Evolutionary conservation across 2,888 invertebrate genomes (phyloP), one percentile per base, ranked within the genome.

Genomic region (Drosophila leonis): DNA sequence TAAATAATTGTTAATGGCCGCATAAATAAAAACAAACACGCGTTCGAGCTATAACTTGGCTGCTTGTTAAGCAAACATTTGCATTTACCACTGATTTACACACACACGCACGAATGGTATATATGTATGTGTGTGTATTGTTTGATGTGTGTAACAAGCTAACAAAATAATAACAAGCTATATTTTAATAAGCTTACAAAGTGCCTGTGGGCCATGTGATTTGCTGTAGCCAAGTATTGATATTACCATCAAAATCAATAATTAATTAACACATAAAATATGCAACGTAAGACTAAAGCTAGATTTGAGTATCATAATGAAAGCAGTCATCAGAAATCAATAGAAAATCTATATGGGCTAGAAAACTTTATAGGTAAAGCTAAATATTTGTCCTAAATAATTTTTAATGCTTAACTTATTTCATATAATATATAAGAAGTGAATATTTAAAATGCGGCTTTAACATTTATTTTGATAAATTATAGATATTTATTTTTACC

Each of bases 1-100:
- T 69, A 73, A 77, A 76, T 78, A 84, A 85, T 83, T 85, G 80
- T 82, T 83, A 83, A 83, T 85, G 82, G 69, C 63, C 41, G 48
- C 82, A 76, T 75, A 83, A 81, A 80, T 60, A 69, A 66, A 65
- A 69, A 70, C 71, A 61, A 49, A 31, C 49, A 44, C 54, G 60
- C 52, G 31, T 15, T 8, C 29, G 13, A 44, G 64, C 51, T 60
- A 76, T 64, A 59, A 65, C 69, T 72, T 61, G 37, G 46, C 56
- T 64, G 70, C 73, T 71, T 67, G 76, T 51, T 65, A 65, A 66
- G 44, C 71, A 82, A 82, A 82, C 69, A 75, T 81, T 83, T 82
- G 65, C 78, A 44, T 61, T 69, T 62, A 64, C 65, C 80, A 66
- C 70, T 69, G 80, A 82, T 82, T 80, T 72, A 76, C 71, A 67